These are phyloP conservation scores for Branchipolynoe longqiensis DNA, from an alignment of 2,888 invertebrate genomes.

Conservation along the genomic window DNA sequence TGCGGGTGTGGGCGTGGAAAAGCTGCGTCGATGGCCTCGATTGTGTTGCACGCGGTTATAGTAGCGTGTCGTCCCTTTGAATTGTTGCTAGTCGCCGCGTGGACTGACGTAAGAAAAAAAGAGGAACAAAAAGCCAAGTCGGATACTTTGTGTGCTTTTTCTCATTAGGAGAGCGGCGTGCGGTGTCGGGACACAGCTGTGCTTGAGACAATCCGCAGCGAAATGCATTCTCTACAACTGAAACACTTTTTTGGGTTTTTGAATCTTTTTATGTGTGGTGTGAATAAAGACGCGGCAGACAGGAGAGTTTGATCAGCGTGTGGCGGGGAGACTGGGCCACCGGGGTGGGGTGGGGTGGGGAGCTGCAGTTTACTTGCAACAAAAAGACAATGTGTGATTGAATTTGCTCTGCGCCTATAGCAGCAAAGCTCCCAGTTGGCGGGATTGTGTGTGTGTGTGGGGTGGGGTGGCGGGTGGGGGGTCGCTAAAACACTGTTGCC, in stretches of 20 bases:
- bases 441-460: too few relatives aligned
- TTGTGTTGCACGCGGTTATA: conserved; percentile 6
- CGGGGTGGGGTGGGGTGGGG: neutral
- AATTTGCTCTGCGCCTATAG: too few relatives aligned
- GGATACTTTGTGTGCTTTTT: conserved; percentile 2
- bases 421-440: too few relatives aligned
- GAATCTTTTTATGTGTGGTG: conserved; percentile 24
- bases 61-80: conserved; percentile 2
- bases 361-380: neutral
- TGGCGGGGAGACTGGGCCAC: neutral
- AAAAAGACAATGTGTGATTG: too few relatives aligned
- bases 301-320: conserved; percentile 20
- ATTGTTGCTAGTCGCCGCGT: conserved; percentile 34
- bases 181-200: conserved; percentile 17
- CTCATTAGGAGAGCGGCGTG: conserved; percentile 16
- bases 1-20: too few relatives aligned
- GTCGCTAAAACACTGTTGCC: too few relatives aligned
- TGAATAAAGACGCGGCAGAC: conserved; percentile 13
- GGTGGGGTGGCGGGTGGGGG: too few relatives aligned
- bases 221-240: conserved; percentile 40
- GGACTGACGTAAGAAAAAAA: neutral
- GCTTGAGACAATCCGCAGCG: conserved; percentile 3
- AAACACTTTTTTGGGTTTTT: neutral
- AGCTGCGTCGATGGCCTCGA: neutral
- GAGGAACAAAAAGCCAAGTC: neutral